Evolutionary conservation across 2,797 vertebrate species (phyloP).

Genomic region (Clarias pachynema): DNA sequence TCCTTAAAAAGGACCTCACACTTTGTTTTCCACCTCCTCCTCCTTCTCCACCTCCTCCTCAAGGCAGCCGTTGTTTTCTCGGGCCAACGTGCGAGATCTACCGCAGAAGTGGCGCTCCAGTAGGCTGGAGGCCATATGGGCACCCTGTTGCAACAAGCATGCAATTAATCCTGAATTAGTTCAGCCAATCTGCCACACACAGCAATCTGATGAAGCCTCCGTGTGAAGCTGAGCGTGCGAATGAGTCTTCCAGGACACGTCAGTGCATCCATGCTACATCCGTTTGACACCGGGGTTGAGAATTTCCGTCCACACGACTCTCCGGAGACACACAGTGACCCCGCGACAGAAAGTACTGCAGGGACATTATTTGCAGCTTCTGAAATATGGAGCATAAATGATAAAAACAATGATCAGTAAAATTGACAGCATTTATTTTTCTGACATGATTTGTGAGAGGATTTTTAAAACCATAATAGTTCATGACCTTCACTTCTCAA

Average conservation of each 20-base stretch:
- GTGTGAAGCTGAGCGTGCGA: constrained; percentile 39
- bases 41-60: not conserved
- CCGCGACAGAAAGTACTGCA: constrained; percentile 41
- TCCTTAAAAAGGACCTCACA: constrained; percentile 8
- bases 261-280: constrained; percentile 55
- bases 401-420: not conserved
- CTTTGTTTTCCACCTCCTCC: constrained; percentile 13
- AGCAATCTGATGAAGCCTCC: constrained; percentile 42
- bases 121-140: constrained; percentile 58
- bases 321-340: constrained; percentile 24
- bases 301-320: constrained; percentile 34
- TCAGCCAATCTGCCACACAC: constrained; percentile 58
- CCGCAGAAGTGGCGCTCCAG: constrained; percentile 54
- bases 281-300: constrained; percentile 49
- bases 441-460: not conserved
- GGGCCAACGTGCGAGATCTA: constrained; percentile 47
- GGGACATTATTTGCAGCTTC: not conserved
- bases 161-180: constrained; percentile 64
- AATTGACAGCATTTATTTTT: too few species aligned
- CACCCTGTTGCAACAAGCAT: constrained; percentile 59
- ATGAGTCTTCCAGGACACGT: constrained; percentile 54
- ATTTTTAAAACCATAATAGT: not conserved
- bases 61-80: constrained; percentile 16
- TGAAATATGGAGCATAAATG: not conserved
- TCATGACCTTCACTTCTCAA: not conserved